Percentiles rank a stretch among this genome's conserved stretches.
Conservation (phyloP, 2,797 vertebrate species). For the Siniperca scherzeri region DNA sequence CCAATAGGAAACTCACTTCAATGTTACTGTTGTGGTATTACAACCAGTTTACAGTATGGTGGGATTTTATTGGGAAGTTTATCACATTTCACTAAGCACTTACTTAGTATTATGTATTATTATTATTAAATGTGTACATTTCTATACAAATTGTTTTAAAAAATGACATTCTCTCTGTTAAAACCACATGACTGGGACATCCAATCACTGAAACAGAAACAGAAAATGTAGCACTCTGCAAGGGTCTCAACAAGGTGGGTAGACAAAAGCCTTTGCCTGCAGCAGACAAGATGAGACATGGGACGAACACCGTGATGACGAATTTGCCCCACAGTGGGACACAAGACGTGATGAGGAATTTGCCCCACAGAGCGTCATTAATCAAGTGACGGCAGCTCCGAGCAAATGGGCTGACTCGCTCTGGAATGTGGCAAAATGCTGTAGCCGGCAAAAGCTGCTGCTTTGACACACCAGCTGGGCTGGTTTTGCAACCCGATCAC, state of each 20-base stretch:
- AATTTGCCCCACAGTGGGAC: slow-evolving; percentile 42
- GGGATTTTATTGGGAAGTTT: neutral
- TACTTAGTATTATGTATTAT: neutral
- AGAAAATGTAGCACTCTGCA: neutral
- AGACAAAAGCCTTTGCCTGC: neutral
- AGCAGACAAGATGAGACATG: slow-evolving; percentile 18
- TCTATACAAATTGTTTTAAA: neutral
- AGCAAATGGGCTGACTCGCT: slow-evolving; percentile 2
- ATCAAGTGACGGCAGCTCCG: slow-evolving; percentile 13
- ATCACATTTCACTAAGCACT: neutral
- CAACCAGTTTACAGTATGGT: neutral
- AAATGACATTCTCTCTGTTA: neutral
- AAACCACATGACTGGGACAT: neutral
- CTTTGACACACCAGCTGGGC: slow-evolving; percentile 48
- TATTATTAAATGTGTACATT: neutral
- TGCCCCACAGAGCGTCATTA: neutral
- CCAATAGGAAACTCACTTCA: neutral
- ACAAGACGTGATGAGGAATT: slow-evolving; percentile 33
- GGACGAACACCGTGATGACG: neutral
- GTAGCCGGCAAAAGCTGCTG: neutral
- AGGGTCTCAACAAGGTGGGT: neutral
- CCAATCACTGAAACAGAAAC: neutral
- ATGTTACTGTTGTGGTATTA: neutral
- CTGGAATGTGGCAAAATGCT: slow-evolving; percentile 29
- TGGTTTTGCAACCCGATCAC: slow-evolving; percentile 16